Conservation (phyloP, 2,888 invertebrate species). For the Ditula angustiorana region DNA sequence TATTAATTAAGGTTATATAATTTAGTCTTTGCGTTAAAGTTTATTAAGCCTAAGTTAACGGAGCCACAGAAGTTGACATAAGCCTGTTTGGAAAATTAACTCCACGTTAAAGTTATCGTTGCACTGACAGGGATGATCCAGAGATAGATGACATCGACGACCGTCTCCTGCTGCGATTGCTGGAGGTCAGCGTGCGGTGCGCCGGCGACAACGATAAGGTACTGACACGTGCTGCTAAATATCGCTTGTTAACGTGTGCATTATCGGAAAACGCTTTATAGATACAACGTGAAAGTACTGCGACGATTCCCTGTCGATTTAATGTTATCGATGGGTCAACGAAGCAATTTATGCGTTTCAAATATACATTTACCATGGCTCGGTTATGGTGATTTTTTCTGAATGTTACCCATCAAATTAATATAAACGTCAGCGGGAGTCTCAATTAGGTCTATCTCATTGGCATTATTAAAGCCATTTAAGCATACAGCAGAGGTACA, state of each 20-base stretch:
- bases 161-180: conserved; percentile 88
- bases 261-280: background rate
- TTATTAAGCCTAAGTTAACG: background rate
- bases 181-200: conserved; percentile 88
- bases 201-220: conserved; percentile 92
- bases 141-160: conserved; percentile 89
- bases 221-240: conserved; percentile 11
- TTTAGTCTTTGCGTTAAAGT: background rate
- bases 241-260: background rate
- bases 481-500: too few relatives aligned
- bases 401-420: too few relatives aligned
- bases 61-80: background rate
- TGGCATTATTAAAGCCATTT: too few relatives aligned
- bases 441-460: too few relatives aligned
- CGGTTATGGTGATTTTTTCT: too few relatives aligned
- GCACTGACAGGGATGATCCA: conserved; percentile 78
- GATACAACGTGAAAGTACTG: too few relatives aligned
- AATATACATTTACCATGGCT: too few relatives aligned
- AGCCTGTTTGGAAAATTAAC: background rate
- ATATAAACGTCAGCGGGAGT: too few relatives aligned
- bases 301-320: too few relatives aligned
- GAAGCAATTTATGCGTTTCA: too few relatives aligned
- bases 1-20: background rate
- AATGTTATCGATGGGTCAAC: too few relatives aligned
- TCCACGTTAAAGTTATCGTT: background rate